Conservation (phyloP, 2,797 vertebrate species). For the Takifugu rubripes region DNA sequence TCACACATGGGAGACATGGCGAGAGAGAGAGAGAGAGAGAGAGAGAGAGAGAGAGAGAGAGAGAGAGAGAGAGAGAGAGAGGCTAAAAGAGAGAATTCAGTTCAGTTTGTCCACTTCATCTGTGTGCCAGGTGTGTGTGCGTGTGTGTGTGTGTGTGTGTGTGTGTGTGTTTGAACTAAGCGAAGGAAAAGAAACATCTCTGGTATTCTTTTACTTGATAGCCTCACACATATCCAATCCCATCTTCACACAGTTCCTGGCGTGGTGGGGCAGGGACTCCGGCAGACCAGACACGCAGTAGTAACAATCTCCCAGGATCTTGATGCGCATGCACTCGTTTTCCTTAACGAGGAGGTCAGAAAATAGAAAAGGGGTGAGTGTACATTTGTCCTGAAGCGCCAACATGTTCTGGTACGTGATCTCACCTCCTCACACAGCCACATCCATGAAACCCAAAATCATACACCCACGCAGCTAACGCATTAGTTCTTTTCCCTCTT, state of each 20-base stretch:
- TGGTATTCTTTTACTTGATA: conserved; percentile 86
- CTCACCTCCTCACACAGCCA: conserved; percentile 13
- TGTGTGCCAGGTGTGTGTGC: conserved; percentile 40
- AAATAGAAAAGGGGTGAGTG: neutral
- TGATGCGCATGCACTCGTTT: conserved; percentile 98
- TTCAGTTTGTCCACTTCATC: conserved; percentile 49
- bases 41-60: neutral
- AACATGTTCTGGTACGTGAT: too few relatives aligned
- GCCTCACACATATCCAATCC: conserved; percentile 99
- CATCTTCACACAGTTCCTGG: conserved; percentile 99
- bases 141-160: conserved; percentile 36
- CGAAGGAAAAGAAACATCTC: conserved; percentile 27
- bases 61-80: too few relatives aligned
- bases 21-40: conserved; percentile 7
- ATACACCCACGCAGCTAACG: conserved; percentile 39
- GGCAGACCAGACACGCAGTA: conserved; percentile 97
- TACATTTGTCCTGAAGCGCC: neutral
- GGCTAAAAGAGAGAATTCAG: neutral
- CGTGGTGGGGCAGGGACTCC: conserved; percentile 92
- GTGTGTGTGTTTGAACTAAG: conserved; percentile 4
- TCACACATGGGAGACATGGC: too few relatives aligned
- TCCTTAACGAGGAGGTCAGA: conserved; percentile 74
- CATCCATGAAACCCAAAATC: conserved; percentile 39
- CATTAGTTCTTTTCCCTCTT: conserved; percentile 50
- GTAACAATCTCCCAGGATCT: conserved; percentile 97